Base-by-base conservation (phyloP, 2,888 invertebrate genomes). In the Coremacera marginata region DNA sequence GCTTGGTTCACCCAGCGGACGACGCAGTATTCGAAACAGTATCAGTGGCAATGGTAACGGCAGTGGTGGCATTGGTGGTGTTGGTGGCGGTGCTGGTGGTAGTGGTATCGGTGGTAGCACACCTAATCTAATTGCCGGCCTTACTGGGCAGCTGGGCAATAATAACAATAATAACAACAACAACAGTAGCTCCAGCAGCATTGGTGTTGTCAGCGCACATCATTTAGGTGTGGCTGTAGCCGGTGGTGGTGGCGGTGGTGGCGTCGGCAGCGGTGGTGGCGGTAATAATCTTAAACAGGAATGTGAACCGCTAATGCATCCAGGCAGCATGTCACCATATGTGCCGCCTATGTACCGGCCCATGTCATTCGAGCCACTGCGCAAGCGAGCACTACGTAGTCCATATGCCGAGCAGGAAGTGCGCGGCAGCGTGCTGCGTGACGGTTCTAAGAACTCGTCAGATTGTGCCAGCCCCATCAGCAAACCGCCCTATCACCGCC, bases 371-470 rank as follows among this genome's bases (percentile, higher is more conserved):
- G 91, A 91, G 81, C 88, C 90, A 77, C 86, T 90, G 73, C 87
- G 91, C 89, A 94, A 92, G 86, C 90, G 92, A 82, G 90, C 90
- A 80, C 89, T 91, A 83, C 91, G 91, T 83, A 92, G 89, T 89
- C 92, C 89, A n/a, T 90, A 88, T 80, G 86, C 86, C 79, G 89
- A 89, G 77, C 90, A 89, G 82, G 89, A 90, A 79, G 88, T 90
- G 77, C 90, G 94, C 81, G 93, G 93, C 65, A 93, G 93, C 79
- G 94, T 94, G 22, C 87, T 94, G 82, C 90, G 94, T 77, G 94
- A 94, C 85, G 90, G 90, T 70, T 90, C 90, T 27, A 90, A 90
- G 81, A 89, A 88, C 82, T 87, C 89, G 57, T 85, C 86, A 65
- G 89, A 89, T 77, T 89, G 90, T 81, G 90, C 91, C 65, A 90